Evolutionary conservation across 2,888 invertebrate genomes (phyloP), one percentile per base, ranked within the genome.

Genomic region (Drosophila limbata): DNA sequence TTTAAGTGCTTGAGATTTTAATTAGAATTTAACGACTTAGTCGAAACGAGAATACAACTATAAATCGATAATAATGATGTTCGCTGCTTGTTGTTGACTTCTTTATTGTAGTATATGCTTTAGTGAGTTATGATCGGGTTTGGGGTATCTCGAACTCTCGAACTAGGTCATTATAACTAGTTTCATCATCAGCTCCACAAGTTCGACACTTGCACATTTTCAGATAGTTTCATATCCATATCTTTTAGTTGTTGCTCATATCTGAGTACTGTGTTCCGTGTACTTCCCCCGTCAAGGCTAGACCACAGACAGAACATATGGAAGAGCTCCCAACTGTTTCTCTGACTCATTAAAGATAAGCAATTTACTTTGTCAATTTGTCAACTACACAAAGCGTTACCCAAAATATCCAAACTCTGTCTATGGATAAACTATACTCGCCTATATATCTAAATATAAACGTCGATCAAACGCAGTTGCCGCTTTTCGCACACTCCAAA

Each of bases 331-430:
- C 73, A 69, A 56, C 31, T 15, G 28, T 50, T 67, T 48, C 63
- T 64, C 62, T 84, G 83, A 79, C 64, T 84, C 84, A 86, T 86
- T 73, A 52, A 3, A 77, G 86, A 86, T 84, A 83, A 84, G 79
- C 84, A 84, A 81, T 77, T 86, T 65, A 53, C 74, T 73, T 66
- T 79, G 81, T 84, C 83, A 81, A 71, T 86, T 83, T 86, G 84
- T 81, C 84, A 84, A 86, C 84, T 79, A 73, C 50, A 52, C 55
- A 40, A 44, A 50, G 33, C 31, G 8, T 19, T 35, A 1, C 3
- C 13, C 21, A 39, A 52, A 37, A 47, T 47, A 57, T 50, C 17
- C 37, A 37, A 37, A 37, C 37, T 47, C 25, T 47, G 39, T 60
- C 59, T 44, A 51, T 51, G 42, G 60, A 33, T 61, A 21, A 8